Percentiles rank a stretch among this genome's conserved stretches.
Conservation (phyloP, 2,888 invertebrate genomes). For the Tetropium fuscum region DNA sequence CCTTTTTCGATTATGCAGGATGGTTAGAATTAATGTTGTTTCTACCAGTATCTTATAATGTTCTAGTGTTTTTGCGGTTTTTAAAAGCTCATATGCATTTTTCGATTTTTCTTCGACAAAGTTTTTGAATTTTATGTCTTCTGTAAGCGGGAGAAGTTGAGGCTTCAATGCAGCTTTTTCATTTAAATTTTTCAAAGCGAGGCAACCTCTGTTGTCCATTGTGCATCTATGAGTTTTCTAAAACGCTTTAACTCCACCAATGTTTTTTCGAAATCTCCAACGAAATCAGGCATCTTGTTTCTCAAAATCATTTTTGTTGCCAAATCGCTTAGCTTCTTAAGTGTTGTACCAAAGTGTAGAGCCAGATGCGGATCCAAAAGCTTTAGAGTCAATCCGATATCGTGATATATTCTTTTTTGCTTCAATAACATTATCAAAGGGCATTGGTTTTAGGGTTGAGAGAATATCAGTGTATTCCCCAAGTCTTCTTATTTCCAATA, state of each 20-base stretch:
- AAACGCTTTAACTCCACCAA: constrained; percentile 19
- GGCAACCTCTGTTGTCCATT: constrained; percentile 38
- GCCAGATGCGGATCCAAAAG: constrained; percentile 39
- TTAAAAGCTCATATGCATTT: constrained; percentile 22
- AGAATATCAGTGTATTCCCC: background rate
- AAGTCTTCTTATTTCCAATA: constrained; percentile 15
- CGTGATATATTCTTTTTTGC: constrained; percentile 10
- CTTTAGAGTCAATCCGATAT: constrained; percentile 28
- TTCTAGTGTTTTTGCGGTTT: constrained; percentile 12
- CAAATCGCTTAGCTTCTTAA: constrained; percentile 35
- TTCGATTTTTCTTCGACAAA: constrained; percentile 42
- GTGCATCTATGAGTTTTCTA: constrained; percentile 26
- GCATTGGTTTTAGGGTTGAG: background rate
- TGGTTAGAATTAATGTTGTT: constrained; percentile 32
- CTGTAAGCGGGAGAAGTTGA: constrained; percentile 19
- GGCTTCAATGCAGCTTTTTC: constrained; percentile 18
- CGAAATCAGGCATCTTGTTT: constrained; percentile 26
- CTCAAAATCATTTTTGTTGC: constrained; percentile 33
- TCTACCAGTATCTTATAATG: constrained; percentile 30
- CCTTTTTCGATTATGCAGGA: constrained; percentile 39
- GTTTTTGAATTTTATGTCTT: constrained; percentile 42
- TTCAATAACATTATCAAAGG: background rate
- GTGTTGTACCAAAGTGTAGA: constrained; percentile 34
- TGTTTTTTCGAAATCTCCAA: constrained; percentile 11
- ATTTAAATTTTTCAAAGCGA: constrained; percentile 23